Percentiles rank a stretch among this genome's conserved stretches.
Conservation (phyloP, 2,113 vertebrate species). For the Hepsetus odoe region DNA sequence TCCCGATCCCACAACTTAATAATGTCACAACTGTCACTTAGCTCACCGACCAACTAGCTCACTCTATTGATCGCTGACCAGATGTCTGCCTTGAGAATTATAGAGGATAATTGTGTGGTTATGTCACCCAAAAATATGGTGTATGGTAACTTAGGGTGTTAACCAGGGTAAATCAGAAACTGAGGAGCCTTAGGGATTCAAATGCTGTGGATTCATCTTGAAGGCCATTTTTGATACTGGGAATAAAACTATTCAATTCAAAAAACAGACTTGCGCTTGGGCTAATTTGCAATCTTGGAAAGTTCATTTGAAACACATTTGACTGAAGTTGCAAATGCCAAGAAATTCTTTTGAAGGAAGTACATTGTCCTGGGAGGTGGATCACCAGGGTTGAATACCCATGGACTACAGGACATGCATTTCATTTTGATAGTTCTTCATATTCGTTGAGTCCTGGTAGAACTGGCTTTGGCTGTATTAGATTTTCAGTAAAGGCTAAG, state of each 20-base stretch:
- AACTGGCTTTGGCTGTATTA: too few relatives aligned
- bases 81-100: slow-evolving; percentile 23
- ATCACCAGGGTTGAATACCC: too few relatives aligned
- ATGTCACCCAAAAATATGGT: neutral
- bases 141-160: neutral
- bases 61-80: slow-evolving; percentile 41
- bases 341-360: too few relatives aligned
- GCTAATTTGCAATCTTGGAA: too few relatives aligned
- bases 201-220: neutral
- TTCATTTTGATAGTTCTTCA: too few relatives aligned
- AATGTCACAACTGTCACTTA: slow-evolving; percentile 52
- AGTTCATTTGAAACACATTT: too few relatives aligned
- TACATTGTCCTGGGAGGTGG: too few relatives aligned
- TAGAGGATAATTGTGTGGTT: slow-evolving; percentile 5
- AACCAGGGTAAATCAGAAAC: neutral
- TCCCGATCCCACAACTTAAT: slow-evolving; percentile 54
- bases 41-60: neutral
- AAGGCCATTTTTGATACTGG: neutral
- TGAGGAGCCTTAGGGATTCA: neutral
- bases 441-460: too few relatives aligned
- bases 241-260: neutral
- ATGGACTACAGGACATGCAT: too few relatives aligned
- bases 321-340: too few relatives aligned
- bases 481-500: too few relatives aligned
- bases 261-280: neutral